phyloP scores from a whole-genome alignment of 2,888 invertebrate species.

The Seira musarum region DNA sequence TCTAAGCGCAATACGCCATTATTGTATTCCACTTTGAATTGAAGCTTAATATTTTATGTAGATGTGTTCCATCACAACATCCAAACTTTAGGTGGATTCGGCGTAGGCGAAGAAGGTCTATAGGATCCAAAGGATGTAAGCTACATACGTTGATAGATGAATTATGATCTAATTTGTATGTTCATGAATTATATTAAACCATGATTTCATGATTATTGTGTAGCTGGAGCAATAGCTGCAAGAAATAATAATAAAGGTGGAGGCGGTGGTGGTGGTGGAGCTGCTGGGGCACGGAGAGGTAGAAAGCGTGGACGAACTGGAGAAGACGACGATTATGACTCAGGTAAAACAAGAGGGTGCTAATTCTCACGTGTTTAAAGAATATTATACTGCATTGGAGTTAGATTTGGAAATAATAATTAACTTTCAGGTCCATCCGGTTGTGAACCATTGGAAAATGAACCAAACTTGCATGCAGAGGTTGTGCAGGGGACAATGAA shows the following conservation, averaged over 20 bases:
- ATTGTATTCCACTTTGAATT: not conserved
- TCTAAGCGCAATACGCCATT: too few relatives aligned
- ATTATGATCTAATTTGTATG: too few relatives aligned
- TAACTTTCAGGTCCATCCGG: constrained; percentile 70
- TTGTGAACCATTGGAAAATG: constrained; percentile 72
- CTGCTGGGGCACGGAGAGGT: constrained; percentile 42
- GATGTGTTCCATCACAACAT: constrained; percentile 88
- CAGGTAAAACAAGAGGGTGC: constrained; percentile 66
- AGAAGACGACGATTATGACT: constrained; percentile 70
- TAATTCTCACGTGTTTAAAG: too few relatives aligned
- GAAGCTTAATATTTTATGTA: constrained; percentile 69
- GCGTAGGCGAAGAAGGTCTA: constrained; percentile 40
- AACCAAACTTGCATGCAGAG: constrained; percentile 80
- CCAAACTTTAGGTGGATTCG: constrained; percentile 83
- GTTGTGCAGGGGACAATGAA: constrained; percentile 82
- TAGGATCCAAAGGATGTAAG: constrained; percentile 54
- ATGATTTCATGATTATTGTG: not conserved
- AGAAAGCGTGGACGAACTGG: constrained; percentile 43
- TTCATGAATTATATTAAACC: not conserved
- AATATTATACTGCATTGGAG: too few relatives aligned
- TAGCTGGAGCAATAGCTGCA: constrained; percentile 56
- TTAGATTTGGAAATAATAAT: constrained; percentile 22
- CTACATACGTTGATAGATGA: not conserved
- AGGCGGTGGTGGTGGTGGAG: constrained; percentile 64
- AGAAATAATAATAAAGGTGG: constrained; percentile 60